These are phyloP conservation scores for Vimba vimba DNA, from an alignment of 2,113 vertebrate species.

Conservation along the genomic window DNA sequence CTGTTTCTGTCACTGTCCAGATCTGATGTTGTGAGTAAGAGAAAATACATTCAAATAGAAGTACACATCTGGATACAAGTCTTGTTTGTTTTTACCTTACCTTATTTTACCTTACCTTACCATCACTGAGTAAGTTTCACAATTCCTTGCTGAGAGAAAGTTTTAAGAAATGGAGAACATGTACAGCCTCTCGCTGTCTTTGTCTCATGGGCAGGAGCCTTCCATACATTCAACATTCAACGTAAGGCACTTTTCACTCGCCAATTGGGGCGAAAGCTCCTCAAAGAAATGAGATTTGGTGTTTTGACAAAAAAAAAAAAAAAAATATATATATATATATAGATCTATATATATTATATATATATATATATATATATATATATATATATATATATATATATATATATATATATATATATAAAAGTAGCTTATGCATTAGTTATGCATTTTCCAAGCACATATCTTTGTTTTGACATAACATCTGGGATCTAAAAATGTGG, in stretches of 20 bases:
- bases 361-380: too few relatives aligned
- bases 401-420: too few relatives aligned
- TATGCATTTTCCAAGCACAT: constrained; percentile 40
- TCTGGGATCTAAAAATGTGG: constrained; percentile 58
- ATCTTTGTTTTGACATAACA: constrained; percentile 45
- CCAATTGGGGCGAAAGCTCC: background rate
- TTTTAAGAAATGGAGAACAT: background rate
- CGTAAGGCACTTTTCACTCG: background rate
- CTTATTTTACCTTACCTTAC: too few relatives aligned
- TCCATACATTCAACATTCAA: background rate
- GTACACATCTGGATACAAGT: background rate
- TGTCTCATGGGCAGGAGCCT: background rate
- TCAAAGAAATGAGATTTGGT: background rate
- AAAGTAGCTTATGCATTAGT: constrained; percentile 48
- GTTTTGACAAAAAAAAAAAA: background rate
- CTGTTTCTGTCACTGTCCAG: background rate
- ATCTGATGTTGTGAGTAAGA: background rate
- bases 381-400: too few relatives aligned
- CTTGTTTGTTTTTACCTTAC: background rate
- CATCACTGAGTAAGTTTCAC: background rate
- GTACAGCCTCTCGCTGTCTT: background rate
- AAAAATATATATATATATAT: background rate
- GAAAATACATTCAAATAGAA: background rate
- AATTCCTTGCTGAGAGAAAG: background rate
- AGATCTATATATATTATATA: too few relatives aligned